These are phyloP conservation scores for Cricetomys ansorgei DNA, from an alignment of 2,113 vertebrate species.

Conservation along the genomic window DNA sequence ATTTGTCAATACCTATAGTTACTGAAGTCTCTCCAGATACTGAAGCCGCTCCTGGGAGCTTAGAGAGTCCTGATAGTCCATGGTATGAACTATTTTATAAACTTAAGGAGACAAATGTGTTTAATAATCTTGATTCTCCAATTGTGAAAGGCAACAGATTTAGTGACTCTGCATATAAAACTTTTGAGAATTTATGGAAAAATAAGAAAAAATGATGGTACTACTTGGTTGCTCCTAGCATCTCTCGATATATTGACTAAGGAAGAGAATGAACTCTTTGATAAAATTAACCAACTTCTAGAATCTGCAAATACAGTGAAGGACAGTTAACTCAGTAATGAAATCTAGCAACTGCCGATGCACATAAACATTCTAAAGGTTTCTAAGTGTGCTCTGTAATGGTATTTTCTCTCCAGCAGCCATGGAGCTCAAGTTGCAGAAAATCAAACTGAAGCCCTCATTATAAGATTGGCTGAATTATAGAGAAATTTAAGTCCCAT, in stretches of 20 bases:
- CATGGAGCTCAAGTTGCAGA: neutral
- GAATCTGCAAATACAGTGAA: neutral
- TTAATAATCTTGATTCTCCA: neutral
- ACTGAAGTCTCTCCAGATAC: neutral
- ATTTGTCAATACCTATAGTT: neutral
- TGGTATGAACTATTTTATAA: neutral
- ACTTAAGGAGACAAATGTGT: neutral
- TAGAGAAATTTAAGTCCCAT: neutral
- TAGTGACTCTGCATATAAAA: neutral
- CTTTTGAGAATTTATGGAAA: neutral
- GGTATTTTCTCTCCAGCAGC: neutral
- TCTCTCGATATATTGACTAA: neutral
- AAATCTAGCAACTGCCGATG: neutral
- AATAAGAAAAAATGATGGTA: neutral
- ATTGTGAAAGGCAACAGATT: neutral
- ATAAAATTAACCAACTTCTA: neutral
- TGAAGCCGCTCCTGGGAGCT: neutral
- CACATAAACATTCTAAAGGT: neutral
- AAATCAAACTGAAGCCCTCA: neutral
- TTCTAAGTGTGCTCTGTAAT: neutral
- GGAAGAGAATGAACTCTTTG: neutral
- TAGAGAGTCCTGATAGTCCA: neutral
- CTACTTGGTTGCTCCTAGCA: neutral
- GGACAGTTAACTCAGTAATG: neutral
- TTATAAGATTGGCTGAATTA: neutral